Conservation (phyloP, 2,797 vertebrate species). For the Rousettus madagascariensis region DNA sequence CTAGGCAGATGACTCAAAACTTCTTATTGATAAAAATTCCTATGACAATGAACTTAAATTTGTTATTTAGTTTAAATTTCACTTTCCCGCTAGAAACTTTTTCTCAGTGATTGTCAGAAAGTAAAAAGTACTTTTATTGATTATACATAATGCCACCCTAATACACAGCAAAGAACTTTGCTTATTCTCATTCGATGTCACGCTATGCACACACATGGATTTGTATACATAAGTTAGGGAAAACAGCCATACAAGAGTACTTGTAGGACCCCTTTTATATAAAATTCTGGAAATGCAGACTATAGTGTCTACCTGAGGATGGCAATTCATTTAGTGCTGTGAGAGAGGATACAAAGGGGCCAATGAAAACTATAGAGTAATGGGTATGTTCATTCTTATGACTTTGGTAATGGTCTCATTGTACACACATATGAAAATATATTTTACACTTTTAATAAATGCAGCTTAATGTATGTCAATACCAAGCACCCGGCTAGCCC, state of each 20-base stretch:
- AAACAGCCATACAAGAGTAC: not conserved
- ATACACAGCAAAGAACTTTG: not conserved
- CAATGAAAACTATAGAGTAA: not conserved
- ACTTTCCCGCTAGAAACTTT: not conserved
- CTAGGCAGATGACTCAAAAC: not conserved
- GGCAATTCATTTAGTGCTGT: not conserved
- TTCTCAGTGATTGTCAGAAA: not conserved
- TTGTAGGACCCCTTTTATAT: not conserved
- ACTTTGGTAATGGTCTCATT: not conserved
- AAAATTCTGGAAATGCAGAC: conserved; percentile 1
- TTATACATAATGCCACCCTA: not conserved
- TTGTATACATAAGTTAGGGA: not conserved
- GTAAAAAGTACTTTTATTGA: not conserved
- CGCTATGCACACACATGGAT: not conserved
- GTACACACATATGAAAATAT: not conserved
- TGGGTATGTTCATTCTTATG: not conserved
- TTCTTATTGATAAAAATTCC: not conserved
- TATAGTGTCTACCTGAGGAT: not conserved
- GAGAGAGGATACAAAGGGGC: not conserved
- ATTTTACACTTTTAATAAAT: not conserved
- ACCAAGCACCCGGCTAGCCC: too few relatives aligned
- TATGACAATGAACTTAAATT: not conserved
- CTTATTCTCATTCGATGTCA: not conserved
- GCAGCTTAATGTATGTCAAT: not conserved
- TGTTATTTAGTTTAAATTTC: not conserved